Evolutionary conservation across 1,140 invertebrate genomes (phyloP).

Genomic region (Riptortus pedestris): DNA sequence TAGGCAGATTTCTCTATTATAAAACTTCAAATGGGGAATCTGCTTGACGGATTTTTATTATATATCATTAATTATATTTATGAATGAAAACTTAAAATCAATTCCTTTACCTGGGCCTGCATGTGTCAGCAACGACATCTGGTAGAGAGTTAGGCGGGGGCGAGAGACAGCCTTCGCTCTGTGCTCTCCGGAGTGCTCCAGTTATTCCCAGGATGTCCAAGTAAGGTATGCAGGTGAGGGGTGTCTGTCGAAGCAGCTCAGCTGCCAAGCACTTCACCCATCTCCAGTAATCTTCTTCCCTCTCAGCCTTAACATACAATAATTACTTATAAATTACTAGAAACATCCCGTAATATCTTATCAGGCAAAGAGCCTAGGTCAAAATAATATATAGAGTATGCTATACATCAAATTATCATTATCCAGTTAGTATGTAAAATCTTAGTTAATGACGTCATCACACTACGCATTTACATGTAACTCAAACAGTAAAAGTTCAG

Average conservation of each 20-base stretch:
- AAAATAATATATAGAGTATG: too few relatives aligned
- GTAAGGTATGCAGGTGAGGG: slow-evolving; percentile 45
- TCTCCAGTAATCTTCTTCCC: slow-evolving; percentile 46
- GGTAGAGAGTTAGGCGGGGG: not conserved
- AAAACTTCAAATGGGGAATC: too few relatives aligned
- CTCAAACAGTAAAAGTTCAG: too few relatives aligned
- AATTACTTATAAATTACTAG: too few relatives aligned
- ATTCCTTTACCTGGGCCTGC: not conserved
- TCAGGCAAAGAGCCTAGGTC: not conserved
- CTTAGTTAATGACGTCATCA: too few relatives aligned
- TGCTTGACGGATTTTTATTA: too few relatives aligned
- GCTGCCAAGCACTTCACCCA: slow-evolving; percentile 52
- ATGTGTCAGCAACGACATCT: slow-evolving; percentile 35
- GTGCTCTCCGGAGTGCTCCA: slow-evolving; percentile 14
- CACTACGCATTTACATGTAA: too few relatives aligned
- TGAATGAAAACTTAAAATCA: not conserved
- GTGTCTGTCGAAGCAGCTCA: slow-evolving; percentile 51
- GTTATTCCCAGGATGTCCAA: slow-evolving; percentile 39
- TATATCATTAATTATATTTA: not conserved
- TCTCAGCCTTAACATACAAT: slow-evolving; percentile 41
- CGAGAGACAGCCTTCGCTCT: slow-evolving; percentile 18
- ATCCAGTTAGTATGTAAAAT: too few relatives aligned
- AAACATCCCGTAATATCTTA: not conserved
- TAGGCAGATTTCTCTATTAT: too few relatives aligned
- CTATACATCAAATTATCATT: not conserved